Conservation (phyloP, 1,140 invertebrate genomes). For the Gryllus bimaculatus region DNA sequence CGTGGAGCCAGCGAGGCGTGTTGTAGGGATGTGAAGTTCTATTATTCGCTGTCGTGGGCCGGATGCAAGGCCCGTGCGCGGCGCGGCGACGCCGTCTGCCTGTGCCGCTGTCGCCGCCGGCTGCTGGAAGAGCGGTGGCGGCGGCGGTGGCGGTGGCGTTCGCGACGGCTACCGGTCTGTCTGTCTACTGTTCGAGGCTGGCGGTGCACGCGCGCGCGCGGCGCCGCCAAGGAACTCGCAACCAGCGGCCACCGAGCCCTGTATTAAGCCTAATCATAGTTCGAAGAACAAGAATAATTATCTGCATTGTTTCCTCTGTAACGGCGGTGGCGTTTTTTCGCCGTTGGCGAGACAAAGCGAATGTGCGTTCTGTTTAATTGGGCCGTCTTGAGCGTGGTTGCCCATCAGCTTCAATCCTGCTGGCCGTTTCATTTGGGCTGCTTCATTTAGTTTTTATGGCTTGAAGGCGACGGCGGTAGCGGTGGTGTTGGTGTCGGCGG, state of each 20-base stretch:
- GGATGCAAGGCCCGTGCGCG: neutral
- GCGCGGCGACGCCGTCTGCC: too few species aligned
- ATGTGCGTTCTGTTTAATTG: neutral
- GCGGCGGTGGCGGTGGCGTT: too few species aligned
- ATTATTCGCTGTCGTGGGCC: neutral
- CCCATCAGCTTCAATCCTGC: conserved; percentile 1
- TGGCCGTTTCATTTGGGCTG: neutral
- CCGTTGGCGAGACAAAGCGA: neutral
- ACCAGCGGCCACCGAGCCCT: neutral
- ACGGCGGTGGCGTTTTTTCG: neutral
- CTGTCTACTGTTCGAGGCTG: too few species aligned
- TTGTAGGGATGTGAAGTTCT: neutral
- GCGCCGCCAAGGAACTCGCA: neutral
- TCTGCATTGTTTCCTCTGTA: neutral
- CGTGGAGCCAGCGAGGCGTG: neutral
- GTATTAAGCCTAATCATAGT: neutral
- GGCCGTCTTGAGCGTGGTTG: neutral
- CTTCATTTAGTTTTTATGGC: conserved; percentile 1
- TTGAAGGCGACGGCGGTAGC: too few species aligned
- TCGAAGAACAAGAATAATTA: neutral
- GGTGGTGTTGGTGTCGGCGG: too few species aligned
- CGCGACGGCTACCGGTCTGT: too few species aligned
- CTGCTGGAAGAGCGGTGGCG: neutral
- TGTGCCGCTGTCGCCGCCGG: neutral
- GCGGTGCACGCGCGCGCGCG: too few species aligned